A percentile compares a stretch with the other conserved stretches of the same genome.
These are phyloP conservation scores for Gymnothorax javanicus DNA, from an alignment of 2,797 vertebrate species.

Conservation along the genomic window DNA sequence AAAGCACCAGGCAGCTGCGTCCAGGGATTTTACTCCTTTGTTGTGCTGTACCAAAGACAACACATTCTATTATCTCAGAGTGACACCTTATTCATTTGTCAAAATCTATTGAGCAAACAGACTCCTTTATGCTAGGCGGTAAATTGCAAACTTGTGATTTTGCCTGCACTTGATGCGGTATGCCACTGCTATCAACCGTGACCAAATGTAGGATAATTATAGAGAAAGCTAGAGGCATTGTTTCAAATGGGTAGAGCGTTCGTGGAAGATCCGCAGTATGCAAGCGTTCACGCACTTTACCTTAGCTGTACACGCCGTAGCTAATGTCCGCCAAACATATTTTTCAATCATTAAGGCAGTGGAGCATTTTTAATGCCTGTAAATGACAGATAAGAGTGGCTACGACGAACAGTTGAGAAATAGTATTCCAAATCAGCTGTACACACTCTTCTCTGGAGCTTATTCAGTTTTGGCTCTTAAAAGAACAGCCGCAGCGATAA, in stretches of 20 bases:
- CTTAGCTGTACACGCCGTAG: not conserved
- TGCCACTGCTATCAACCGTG: not conserved
- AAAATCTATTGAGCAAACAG: slow-evolving; percentile 41
- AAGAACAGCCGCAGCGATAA: slow-evolving; percentile 16
- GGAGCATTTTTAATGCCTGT: not conserved
- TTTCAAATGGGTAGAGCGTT: not conserved
- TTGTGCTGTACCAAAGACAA: slow-evolving; percentile 38
- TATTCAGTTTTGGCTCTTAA: not conserved
- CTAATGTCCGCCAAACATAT: not conserved
- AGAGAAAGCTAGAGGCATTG: not conserved
- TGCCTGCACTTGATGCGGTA: not conserved
- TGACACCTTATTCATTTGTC: slow-evolving; percentile 36
- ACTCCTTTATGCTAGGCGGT: slow-evolving; percentile 13
- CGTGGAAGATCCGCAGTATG: not conserved
- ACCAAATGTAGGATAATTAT: not conserved
- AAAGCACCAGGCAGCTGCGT: slow-evolving; percentile 43
- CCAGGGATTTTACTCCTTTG: slow-evolving; percentile 33
- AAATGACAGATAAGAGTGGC: not conserved
- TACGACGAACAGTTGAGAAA: not conserved
- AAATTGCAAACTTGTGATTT: slow-evolving; percentile 34
- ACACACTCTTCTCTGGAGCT: not conserved
- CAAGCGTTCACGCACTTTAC: not conserved
- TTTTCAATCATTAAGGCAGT: not conserved
- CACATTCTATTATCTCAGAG: slow-evolving; percentile 47
- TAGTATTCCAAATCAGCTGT: not conserved